Base-by-base conservation (phyloP, 2,113 vertebrate species). In the Pluvianellus socialis region DNA sequence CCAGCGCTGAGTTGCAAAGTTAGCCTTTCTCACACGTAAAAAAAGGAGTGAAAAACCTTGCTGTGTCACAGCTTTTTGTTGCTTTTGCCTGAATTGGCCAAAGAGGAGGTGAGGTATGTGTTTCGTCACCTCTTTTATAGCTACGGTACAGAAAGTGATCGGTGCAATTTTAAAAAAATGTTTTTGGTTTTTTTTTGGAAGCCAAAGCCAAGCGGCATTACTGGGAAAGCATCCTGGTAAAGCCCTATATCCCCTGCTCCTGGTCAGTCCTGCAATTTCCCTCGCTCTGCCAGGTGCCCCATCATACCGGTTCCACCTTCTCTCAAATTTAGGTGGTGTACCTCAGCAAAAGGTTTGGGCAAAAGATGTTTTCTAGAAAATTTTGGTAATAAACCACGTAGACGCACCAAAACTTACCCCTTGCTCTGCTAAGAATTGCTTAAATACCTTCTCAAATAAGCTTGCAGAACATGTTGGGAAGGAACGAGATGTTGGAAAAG, bases 41-140 rank as follows among this genome's bases (percentile, higher is more conserved):
- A 45, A 40, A 35, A 70, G 28, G 52, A 81, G 76, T 52, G 68
- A 33, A 76, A 32, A 32, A 42, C 26, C 53, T 86, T 79, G n/a
- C 44, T 45, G 0, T 68, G 62, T 79, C 77, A 75, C 70, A 79
- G 83, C 49, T 44, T 88, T 88, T 59, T 76, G 79, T 83, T 81
- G 67, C 92, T 95, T 95, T 63, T 91, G 55, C 86, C 83, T 84
- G 52, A 67, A 59, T 26, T 90, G 94, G 92, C 86, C 77, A 65
- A 80, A 95, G 92, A 77, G 71, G 80, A 84, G 45, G 56, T 62
- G 92, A 85, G 44, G n/a, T n/a, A 1, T 38, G n/a, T 68, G n/a
- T 84, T 74, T 50, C 0, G 0, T 84, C 33, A 8, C 56, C 80
- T 89, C 66, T 81, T 92, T 55, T 50, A 52, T 92, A 80, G 65